Conservation (phyloP, 1,140 invertebrate species). For the Listronotus bonariensis region DNA sequence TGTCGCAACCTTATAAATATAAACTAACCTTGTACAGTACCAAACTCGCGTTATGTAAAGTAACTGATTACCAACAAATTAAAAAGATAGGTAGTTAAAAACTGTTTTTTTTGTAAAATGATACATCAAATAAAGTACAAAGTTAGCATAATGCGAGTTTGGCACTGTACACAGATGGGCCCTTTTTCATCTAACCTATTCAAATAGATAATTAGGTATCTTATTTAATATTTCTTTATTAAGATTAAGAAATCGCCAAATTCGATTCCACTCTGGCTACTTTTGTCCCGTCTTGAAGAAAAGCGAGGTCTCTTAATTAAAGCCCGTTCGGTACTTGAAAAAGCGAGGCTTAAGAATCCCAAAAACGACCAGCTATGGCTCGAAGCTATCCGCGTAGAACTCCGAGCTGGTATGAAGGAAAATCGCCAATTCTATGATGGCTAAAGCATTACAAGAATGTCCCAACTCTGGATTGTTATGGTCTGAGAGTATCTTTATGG, state of each 20-base stretch:
- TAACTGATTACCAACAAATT: no score
- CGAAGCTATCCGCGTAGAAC: constrained; percentile 90
- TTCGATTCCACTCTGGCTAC: constrained; percentile 90
- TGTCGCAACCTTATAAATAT: no score
- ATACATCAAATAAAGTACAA: no score
- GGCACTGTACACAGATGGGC: no score
- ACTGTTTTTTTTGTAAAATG: no score
- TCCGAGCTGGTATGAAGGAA: constrained; percentile 78
- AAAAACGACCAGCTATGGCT: constrained; percentile 90
- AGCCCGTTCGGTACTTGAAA: constrained; percentile 94
- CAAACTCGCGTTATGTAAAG: no score
- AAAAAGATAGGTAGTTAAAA: no score
- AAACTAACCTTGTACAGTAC: no score
- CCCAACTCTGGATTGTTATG: constrained; percentile 91
- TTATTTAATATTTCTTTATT: no score
- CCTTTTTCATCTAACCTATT: no score
- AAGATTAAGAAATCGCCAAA: constrained; percentile 89
- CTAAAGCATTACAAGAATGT: constrained; percentile 93
- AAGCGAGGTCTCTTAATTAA: constrained; percentile 84
- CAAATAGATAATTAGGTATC: no score
- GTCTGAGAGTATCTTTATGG: constrained; percentile 99
- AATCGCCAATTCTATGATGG: constrained; percentile 91
- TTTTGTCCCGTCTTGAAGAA: constrained; percentile 88
- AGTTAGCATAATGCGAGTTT: no score
- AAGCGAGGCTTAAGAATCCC: constrained; percentile 89